Evolutionary conservation across 92 coral and sea anemone species (phyloP), one percentile per base, ranked within the genome.

Genomic region (Actinernus sp.): DNA sequence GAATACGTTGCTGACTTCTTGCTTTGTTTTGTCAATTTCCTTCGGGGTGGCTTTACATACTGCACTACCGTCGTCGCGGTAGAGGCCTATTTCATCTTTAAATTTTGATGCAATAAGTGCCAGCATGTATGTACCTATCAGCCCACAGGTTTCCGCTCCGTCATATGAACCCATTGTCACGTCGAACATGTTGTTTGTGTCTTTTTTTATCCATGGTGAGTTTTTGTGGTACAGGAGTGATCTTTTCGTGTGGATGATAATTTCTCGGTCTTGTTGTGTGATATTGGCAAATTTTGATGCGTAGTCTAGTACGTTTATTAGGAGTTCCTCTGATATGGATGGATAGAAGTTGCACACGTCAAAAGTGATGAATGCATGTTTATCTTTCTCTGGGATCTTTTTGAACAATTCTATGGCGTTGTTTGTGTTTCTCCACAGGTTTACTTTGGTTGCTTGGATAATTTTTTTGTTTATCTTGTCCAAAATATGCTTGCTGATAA

Each of bases 281-380:
- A 61, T 26, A 34, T 40, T 61, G 14, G 68, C 41, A 14, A 61
- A 61, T 43, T 2, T 19, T 33, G 68, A 61, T 25, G 68, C 54
- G 44, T 61, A 61, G 32, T 61, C 53, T 23, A 61, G 68, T 6
- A 36, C 68, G 24, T 61, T 61, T 37, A 38, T 38, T 38, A 68
- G 76, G 19, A 55, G 76, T 5, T 68, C 36, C 38, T 68, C 76
- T 17, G 76, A 51, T 38, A 68, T 68, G n/a, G 76, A 68, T 43
- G 54, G 76, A 23, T 68, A 68, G 43, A 55, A 68, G 31, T 55
- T 31, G 26, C 76, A 68, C 46, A 55, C 65, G 31, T 55, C 65
- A 37, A 68, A 68, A 30, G 65, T 68, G 38, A 68, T 68, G 46
- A 68, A 68, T 25, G 76, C 55, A 4, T 54, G 76, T 55, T 40